phyloP scores from a whole-genome alignment of 2,113 vertebrate genomes.

The Hylia prasina region DNA sequence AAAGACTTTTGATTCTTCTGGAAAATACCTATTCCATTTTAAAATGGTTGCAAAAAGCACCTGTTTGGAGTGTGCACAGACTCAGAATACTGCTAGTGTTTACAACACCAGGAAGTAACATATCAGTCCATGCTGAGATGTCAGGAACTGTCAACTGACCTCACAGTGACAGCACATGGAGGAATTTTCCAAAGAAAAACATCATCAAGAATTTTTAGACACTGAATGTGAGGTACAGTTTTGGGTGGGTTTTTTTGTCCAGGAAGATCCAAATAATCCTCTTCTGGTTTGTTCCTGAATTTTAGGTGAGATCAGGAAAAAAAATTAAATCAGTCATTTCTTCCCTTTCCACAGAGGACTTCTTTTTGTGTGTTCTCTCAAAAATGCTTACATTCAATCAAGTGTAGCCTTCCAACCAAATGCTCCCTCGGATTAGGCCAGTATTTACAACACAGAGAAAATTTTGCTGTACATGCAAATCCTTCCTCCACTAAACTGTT shows the following conservation, averaged over 20 bases:
- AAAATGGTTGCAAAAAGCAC: neutral
- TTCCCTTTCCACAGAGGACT: neutral
- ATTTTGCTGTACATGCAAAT: neutral
- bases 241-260: neutral
- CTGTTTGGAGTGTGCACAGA: neutral
- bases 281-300: neutral
- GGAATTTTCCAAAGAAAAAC: neutral
- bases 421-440: neutral
- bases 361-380: neutral
- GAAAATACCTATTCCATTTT: neutral
- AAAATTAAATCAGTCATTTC: neutral
- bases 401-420: neutral
- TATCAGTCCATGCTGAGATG: neutral
- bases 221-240: neutral
- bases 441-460: neutral
- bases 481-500: neutral
- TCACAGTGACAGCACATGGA: neutral
- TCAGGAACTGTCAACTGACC: neutral
- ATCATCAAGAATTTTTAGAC: neutral
- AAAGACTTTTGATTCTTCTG: neutral
- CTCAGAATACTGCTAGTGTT: neutral
- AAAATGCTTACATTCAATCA: neutral
- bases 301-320: neutral
- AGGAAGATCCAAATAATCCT: neutral
- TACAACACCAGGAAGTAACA: neutral